These are phyloP conservation scores for Centropyge bicolor DNA, from an alignment of 2,797 vertebrate genomes.

Conservation along the genomic window DNA sequence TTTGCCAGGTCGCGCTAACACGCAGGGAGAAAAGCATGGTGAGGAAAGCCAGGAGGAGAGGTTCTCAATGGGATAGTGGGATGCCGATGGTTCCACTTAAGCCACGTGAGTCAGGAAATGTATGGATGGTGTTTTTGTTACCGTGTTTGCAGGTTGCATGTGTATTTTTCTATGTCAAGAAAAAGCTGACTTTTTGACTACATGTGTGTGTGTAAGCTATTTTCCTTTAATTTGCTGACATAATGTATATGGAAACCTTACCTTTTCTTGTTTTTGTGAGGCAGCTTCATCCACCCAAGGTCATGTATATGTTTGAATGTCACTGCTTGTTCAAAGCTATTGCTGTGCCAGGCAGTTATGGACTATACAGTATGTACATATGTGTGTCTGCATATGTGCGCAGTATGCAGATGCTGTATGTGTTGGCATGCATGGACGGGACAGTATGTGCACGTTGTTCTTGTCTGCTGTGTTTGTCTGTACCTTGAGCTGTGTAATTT, in stretches of 20 bases:
- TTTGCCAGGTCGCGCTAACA: conserved; percentile 5
- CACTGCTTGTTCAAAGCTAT: background rate
- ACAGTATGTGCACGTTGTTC: background rate
- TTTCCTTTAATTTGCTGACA: background rate
- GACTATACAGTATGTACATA: background rate
- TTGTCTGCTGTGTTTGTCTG: conserved; percentile 21
- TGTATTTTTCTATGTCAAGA: background rate
- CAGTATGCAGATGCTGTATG: background rate
- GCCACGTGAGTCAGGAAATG: conserved; percentile 69
- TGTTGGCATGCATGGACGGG: background rate
- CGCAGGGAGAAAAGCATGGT: conserved; percentile 56
- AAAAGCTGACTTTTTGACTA: background rate
- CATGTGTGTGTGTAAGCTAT: conserved; percentile 1
- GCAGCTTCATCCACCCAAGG: conserved; percentile 9
- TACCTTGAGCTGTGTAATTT: conserved; percentile 16
- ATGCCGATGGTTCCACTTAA: conserved; percentile 78
- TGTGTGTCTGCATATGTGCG: background rate
- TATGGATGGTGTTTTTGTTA: conserved; percentile 21
- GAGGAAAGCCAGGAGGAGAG: conserved; percentile 65
- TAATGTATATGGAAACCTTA: conserved; percentile 11
- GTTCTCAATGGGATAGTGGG: conserved; percentile 66
- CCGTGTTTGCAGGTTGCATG: background rate
- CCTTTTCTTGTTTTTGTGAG: background rate
- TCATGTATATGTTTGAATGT: conserved; percentile 20
- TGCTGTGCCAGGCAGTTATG: background rate